phyloP scores from a whole-genome alignment of 2,113 vertebrate genomes.

The Eulacestoma nigropectus region DNA sequence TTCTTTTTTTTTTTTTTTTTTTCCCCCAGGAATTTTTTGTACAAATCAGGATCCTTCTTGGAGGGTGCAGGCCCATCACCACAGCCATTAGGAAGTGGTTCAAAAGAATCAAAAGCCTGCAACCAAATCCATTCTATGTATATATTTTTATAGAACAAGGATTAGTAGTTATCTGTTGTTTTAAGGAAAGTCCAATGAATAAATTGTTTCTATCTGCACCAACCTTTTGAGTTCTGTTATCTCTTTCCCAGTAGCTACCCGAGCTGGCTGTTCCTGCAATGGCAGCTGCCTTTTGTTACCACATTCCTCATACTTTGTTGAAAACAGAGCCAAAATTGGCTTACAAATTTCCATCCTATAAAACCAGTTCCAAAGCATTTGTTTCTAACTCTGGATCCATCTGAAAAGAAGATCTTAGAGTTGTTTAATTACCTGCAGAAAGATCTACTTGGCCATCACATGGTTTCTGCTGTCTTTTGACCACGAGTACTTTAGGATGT shows the following conservation, averaged over 20 bases:
- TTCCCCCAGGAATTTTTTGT: background rate
- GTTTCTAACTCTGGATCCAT: background rate
- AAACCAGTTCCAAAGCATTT: background rate
- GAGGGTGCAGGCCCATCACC: background rate
- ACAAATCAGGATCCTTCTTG: background rate
- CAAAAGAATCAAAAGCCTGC: background rate
- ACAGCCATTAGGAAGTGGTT: background rate
- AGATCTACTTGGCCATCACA: background rate
- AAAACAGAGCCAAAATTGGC: background rate
- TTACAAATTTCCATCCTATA: background rate
- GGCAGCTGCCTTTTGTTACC: background rate
- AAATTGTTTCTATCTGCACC: background rate
- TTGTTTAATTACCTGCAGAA: background rate
- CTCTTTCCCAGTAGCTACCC: too few relatives aligned
- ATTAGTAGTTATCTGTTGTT: background rate
- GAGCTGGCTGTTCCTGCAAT: background rate
- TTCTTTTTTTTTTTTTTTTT: background rate
- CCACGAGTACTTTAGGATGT: background rate
- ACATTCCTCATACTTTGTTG: background rate
- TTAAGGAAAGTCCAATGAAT: background rate
- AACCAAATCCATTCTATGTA: background rate
- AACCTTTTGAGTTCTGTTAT: background rate
- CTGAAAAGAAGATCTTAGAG: background rate
- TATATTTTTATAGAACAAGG: background rate
- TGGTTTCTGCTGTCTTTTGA: background rate